These are phyloP conservation scores for Callospermophilus lateralis DNA, from an alignment of 2,113 vertebrate genomes.

Conservation along the genomic window DNA sequence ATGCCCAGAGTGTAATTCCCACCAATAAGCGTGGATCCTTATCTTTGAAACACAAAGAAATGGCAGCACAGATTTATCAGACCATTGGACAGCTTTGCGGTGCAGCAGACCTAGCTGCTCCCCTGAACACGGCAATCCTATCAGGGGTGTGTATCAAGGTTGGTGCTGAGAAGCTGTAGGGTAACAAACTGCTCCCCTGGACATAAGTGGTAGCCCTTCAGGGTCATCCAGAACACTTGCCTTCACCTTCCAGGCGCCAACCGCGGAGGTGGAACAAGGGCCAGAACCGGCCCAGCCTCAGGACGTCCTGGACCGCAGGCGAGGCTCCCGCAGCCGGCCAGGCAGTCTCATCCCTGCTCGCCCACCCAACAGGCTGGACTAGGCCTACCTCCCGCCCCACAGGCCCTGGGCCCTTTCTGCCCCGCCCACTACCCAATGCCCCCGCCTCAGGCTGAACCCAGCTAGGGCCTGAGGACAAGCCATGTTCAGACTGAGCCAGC, in stretches of 20 bases:
- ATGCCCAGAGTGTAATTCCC: too few species aligned
- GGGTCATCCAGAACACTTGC: neutral
- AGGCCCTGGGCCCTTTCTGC: slow-evolving; percentile 45
- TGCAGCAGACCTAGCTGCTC: neutral
- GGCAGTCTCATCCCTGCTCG: neutral
- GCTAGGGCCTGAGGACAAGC: neutral
- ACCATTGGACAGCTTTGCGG: neutral
- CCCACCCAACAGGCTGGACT: slow-evolving; percentile 33
- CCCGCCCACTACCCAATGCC: slow-evolving; percentile 43
- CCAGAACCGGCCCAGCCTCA: neutral
- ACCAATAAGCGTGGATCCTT: too few species aligned
- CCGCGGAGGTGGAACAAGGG: neutral
- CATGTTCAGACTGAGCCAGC: neutral
- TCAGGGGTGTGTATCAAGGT: neutral
- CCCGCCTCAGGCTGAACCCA: neutral
- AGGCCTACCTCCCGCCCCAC: slow-evolving; percentile 74
- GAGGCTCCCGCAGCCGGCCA: neutral
- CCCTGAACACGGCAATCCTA: neutral
- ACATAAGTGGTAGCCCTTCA: neutral
- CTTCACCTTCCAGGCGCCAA: neutral
- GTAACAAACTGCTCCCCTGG: neutral
- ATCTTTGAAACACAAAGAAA: slow-evolving; percentile 65
- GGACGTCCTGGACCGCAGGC: neutral
- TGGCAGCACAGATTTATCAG: neutral
- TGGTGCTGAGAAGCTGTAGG: neutral